Evolutionary conservation across 1,140 invertebrate species (phyloP).

Genomic region (Tetragonula clypearis): DNA sequence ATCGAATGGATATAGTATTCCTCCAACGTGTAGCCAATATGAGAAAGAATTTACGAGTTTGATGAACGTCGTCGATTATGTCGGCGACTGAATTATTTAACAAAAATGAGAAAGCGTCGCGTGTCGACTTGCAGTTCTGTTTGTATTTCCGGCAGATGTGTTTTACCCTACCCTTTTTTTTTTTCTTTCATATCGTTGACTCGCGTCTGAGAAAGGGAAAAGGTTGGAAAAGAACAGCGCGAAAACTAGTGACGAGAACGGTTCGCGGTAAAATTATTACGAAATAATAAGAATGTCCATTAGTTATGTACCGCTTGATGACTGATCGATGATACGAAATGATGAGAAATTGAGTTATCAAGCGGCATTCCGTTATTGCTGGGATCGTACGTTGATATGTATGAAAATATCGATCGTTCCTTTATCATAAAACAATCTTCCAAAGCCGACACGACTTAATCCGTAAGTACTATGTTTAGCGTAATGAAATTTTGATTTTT

Average conservation of each 20-base stretch:
- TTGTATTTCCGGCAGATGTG: conserved; percentile 28
- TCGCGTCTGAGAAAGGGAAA: background rate
- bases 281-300: conserved; percentile 10
- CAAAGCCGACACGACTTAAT: too few relatives aligned
- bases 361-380: background rate
- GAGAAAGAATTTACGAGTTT: conserved; percentile 42
- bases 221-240: background rate
- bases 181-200: background rate
- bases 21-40: background rate
- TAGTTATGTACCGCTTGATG: background rate
- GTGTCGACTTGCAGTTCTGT: conserved; percentile 38
- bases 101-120: conserved; percentile 41
- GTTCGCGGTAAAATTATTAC: background rate
- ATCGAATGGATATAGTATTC: background rate
- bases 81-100: conserved; percentile 32
- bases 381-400: background rate
- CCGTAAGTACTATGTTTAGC: background rate
- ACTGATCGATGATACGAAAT: conserved; percentile 10
- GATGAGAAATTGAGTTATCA: conserved; percentile 35
- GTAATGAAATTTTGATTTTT: background rate
- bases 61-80: conserved; percentile 36
- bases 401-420: background rate
- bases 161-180: background rate
- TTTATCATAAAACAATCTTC: background rate
- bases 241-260: background rate